Percentiles rank a stretch among this genome's conserved stretches.
phyloP scores from a whole-genome alignment of 2,888 invertebrate species.

The Ptychoptera contaminata region DNA sequence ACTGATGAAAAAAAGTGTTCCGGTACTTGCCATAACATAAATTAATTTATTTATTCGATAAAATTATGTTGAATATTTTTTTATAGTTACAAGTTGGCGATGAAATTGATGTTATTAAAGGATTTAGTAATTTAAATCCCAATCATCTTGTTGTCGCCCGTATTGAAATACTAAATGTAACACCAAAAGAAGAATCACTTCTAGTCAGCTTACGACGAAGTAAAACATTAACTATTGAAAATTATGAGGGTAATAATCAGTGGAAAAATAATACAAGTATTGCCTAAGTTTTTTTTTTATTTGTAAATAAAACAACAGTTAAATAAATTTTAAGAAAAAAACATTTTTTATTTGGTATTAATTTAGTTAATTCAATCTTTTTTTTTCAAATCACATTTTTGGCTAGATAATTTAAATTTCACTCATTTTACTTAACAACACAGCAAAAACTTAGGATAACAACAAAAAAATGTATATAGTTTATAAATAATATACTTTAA shows the following conservation, averaged over 20 bases:
- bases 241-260: constrained; percentile 36
- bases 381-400: too few relatives aligned
- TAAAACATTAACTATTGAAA: constrained; percentile 55
- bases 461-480: too few relatives aligned
- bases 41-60: not conserved
- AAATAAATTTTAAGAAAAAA: too few relatives aligned
- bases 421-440: too few relatives aligned
- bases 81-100: constrained; percentile 48
- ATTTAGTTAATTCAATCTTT: too few relatives aligned
- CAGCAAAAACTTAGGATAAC: too few relatives aligned
- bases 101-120: constrained; percentile 63
- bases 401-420: too few relatives aligned
- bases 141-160: constrained; percentile 52
- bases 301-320: too few relatives aligned
- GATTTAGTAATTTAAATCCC: constrained; percentile 47
- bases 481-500: too few relatives aligned
- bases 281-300: too few relatives aligned
- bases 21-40: constrained; percentile 29
- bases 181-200: constrained; percentile 38
- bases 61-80: constrained; percentile 4
- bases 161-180: constrained; percentile 43
- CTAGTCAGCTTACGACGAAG: constrained; percentile 45
- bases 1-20: constrained; percentile 54
- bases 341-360: too few relatives aligned
- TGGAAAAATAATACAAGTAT: constrained; percentile 15